Conservation (phyloP, 2,113 vertebrate species). For the Vireo altiloquus region DNA sequence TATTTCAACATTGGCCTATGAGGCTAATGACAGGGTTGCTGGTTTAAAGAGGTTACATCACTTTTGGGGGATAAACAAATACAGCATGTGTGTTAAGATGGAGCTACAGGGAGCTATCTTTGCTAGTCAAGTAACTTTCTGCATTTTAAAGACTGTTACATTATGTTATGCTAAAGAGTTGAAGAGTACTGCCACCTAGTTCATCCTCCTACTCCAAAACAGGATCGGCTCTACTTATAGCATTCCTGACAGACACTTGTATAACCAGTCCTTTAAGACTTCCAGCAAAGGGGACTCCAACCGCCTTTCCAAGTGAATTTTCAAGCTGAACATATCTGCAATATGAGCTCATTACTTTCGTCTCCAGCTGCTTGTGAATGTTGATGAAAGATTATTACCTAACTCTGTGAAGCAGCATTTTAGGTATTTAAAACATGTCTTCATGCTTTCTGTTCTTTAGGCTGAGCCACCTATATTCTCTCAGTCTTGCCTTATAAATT, state of each 20-base stretch:
- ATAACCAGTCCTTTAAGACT: conserved; percentile 41
- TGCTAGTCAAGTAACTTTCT: neutral
- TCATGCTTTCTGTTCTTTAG: neutral
- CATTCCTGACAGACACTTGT: conserved; percentile 62
- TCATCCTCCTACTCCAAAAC: conserved; percentile 57
- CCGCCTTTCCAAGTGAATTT: neutral
- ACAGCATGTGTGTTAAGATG: neutral
- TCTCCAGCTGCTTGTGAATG: conserved; percentile 10
- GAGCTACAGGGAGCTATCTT: neutral
- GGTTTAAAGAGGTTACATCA: neutral
- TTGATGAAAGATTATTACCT: conserved; percentile 25
- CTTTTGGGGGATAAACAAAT: neutral
- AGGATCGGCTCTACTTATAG: conserved; percentile 55
- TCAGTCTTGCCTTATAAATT: neutral
- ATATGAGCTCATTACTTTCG: conserved; percentile 19
- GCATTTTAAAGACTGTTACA: conserved; percentile 1
- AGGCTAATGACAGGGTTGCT: neutral
- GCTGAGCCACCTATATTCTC: neutral
- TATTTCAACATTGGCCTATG: neutral
- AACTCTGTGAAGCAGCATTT: neutral
- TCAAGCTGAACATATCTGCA: conserved; percentile 22
- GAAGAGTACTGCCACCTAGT: conserved; percentile 59
- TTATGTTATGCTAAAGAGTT: conserved; percentile 42
- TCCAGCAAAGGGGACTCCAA: neutral
- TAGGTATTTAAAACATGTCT: neutral